phyloP scores from a whole-genome alignment of 2,797 vertebrate species.

The Pitangus sulphuratus region DNA sequence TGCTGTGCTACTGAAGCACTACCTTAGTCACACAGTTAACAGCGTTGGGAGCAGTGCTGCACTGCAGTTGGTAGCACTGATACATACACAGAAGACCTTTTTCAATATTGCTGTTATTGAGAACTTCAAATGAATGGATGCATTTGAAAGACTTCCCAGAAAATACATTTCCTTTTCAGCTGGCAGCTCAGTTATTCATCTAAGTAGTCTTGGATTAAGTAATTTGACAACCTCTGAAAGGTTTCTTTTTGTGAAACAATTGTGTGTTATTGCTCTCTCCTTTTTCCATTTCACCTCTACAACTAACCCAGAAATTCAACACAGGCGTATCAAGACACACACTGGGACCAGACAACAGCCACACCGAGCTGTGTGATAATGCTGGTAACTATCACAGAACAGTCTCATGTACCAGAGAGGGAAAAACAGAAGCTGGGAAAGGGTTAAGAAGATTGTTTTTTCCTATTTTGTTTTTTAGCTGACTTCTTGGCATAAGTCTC shows the following conservation, averaged over 20 bases:
- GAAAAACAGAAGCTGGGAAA: background rate
- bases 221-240: slow-evolving; percentile 43
- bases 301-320: slow-evolving; percentile 14
- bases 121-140: slow-evolving; percentile 46
- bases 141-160: slow-evolving; percentile 54
- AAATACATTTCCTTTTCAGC: slow-evolving; percentile 44
- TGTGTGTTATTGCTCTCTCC: slow-evolving; percentile 8
- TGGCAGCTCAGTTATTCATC: slow-evolving; percentile 43
- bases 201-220: slow-evolving; percentile 51
- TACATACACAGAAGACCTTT: background rate
- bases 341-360: background rate
- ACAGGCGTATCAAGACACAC: background rate
- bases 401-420: background rate
- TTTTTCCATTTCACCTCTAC: slow-evolving; percentile 9
- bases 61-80: background rate
- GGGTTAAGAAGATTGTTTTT: background rate
- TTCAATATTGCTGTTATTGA: slow-evolving; percentile 16
- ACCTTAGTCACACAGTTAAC: background rate
- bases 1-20: background rate
- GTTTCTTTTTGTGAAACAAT: slow-evolving; percentile 48
- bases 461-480: background rate
- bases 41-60: background rate
- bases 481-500: background rate
- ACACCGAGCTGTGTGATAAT: background rate
- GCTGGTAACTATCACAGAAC: background rate